A percentile compares a stretch with the other conserved stretches of the same genome.
Conservation (phyloP, 2,888 invertebrate genomes). For the Ischnus inquisitorius region DNA sequence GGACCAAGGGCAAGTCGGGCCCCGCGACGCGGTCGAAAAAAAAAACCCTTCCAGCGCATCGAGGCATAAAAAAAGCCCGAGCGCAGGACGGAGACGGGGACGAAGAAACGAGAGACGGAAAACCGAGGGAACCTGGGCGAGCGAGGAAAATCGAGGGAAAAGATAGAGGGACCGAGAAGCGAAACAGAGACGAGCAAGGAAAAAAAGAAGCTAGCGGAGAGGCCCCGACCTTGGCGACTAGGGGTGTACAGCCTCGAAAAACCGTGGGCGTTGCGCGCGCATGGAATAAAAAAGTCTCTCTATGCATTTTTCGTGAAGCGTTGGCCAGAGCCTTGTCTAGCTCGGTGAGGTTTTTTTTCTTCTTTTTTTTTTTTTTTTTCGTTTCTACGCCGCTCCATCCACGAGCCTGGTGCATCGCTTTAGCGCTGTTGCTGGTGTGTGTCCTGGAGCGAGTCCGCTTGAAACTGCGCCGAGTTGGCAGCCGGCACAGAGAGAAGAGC, state of each 20-base stretch:
- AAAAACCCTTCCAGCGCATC: conserved; percentile 60
- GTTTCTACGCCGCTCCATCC: conserved; percentile 29
- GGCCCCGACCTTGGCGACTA: conserved; percentile 69
- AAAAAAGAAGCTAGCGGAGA: conserved; percentile 35
- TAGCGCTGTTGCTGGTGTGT: conserved; percentile 37
- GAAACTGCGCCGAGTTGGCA: conserved; percentile 56
- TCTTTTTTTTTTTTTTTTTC: conserved; percentile 17
- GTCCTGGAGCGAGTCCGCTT: conserved; percentile 40
- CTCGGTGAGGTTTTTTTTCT: conserved; percentile 1
- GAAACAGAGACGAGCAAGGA: conserved; percentile 31
- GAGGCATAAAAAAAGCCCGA: conserved; percentile 55
- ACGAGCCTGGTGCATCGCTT: conserved; percentile 30
- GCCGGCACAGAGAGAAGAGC: conserved; percentile 44
- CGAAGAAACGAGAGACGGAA: conserved; percentile 34
- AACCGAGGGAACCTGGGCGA: conserved; percentile 21
- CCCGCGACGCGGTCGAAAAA: conserved; percentile 45
- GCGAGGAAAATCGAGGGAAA: conserved; percentile 60
- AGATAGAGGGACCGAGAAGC: conserved; percentile 46
- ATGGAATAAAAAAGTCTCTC: conserved; percentile 42
- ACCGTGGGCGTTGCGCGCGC: conserved; percentile 65
- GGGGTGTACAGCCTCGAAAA: conserved; percentile 66
- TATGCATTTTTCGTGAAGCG: conserved; percentile 53
- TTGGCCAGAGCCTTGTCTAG: conserved; percentile 37
- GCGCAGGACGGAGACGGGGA: conserved; percentile 30
- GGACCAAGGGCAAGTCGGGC: conserved; percentile 47